Base-by-base conservation (phyloP, 2,797 vertebrate species). In the Sylvilagus floridanus region DNA sequence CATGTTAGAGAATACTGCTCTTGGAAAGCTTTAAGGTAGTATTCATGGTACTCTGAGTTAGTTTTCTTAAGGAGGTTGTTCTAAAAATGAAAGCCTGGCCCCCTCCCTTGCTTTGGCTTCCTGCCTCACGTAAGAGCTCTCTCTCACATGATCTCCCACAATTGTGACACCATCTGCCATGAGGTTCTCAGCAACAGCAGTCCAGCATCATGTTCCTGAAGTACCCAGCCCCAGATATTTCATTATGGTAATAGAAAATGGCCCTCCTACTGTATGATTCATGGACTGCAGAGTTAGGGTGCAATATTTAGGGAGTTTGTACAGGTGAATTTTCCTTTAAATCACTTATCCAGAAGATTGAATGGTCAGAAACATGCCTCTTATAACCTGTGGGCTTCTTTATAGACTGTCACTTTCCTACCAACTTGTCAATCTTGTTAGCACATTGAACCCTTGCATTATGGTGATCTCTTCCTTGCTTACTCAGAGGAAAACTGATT, bases 291-390 rank as follows among this genome's bases (percentile, higher is more conserved):
- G 4, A 17, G 17, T 60, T 77, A 76, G 71, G 35, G 37, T 13
- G 17, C 17, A 32, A 28, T 71, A 82, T 77, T 65, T 22, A 57
- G 75, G 35, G 24, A 63, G 11, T 8, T 37, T 52, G 14, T 47
- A 3, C 22, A 68, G 24, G 24, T 81, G 47, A 32, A 4, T 88
- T 93, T 90, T 73, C 12, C 83, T 75, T 32, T 11, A 91, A 69
- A 71, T 75, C 28, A 84, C 79, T 91, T 84, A 50, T 88, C 26
- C 14, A 76, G 76, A 86, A 78, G 57, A 78, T 26, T 52, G 72
- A 79, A 60, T 24, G 8, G 37, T 79, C 71, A 52, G 26, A 79
- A 79, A 37, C 8, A n/a, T 47, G 73, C 37, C 22, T 52, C 52
- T 28, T 66, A 52, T 19, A 28, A 62, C 11, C n/a, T 47, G 26